Conservation (phyloP, 1,140 invertebrate genomes). For the Drosophila ficusphila region DNA sequence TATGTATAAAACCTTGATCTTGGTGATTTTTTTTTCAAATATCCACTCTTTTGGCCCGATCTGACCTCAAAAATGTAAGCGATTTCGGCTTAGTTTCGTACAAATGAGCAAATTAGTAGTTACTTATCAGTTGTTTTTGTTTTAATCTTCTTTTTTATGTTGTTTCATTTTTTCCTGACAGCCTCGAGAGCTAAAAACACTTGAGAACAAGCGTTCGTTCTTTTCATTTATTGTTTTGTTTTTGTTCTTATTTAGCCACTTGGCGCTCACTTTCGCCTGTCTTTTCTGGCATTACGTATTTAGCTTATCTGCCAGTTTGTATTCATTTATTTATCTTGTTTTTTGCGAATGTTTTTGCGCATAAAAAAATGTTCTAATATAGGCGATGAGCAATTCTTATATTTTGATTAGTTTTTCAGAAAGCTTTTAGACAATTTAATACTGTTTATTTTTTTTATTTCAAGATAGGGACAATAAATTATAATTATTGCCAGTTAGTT, state of each 20-base stretch:
- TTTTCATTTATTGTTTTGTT: background rate
- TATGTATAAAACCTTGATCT: conserved; percentile 21
- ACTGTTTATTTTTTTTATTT: background rate
- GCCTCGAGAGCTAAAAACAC: background rate
- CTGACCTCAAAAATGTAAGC: background rate
- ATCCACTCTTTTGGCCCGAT: background rate
- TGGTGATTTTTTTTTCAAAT: background rate
- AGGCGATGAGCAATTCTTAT: conserved; percentile 11
- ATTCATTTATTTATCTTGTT: conserved; percentile 12
- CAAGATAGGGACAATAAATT: conserved; percentile 42
- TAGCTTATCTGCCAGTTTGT: conserved; percentile 32
- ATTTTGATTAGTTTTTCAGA: background rate
- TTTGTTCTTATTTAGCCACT: conserved; percentile 19
- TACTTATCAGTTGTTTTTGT: background rate
- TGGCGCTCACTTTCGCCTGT: conserved; percentile 24
- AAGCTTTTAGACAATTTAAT: background rate
- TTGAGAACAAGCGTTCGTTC: background rate
- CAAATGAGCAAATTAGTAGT: background rate
- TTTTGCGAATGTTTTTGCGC: conserved; percentile 6
- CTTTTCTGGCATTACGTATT: conserved; percentile 1
- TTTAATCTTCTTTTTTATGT: background rate
- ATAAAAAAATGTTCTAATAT: conserved; percentile 17
- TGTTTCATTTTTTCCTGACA: background rate
- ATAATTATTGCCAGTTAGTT: conserved; percentile 66
- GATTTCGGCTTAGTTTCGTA: background rate